These are phyloP conservation scores for Platyura marginata DNA, from an alignment of 1,140 invertebrate species.

Conservation along the genomic window DNA sequence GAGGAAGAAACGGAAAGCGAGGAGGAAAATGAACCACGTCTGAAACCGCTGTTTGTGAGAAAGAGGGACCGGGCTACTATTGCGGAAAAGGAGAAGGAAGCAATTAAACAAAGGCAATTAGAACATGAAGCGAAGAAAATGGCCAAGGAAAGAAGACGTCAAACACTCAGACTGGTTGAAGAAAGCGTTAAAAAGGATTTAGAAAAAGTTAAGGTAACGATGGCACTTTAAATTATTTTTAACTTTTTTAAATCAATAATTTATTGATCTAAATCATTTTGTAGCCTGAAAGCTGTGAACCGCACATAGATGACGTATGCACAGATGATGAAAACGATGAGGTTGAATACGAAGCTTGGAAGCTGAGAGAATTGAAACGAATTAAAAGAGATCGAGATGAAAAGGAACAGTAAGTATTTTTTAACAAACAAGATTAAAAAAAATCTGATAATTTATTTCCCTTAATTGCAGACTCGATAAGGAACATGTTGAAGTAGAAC, in stretches of 20 bases:
- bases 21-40: slow-evolving; percentile 49
- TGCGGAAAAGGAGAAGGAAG: slow-evolving; percentile 82
- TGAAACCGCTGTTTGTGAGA: slow-evolving; percentile 94
- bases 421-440: not conserved
- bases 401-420: slow-evolving; percentile 57
- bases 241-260: not conserved
- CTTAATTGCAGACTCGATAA: slow-evolving; percentile 43
- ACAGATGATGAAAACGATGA: slow-evolving; percentile 99
- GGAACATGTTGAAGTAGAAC: slow-evolving; percentile 80
- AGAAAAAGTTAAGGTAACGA: slow-evolving; percentile 18
- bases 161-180: slow-evolving; percentile 81
- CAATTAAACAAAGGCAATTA: slow-evolving; percentile 62
- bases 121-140: slow-evolving; percentile 58
- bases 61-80: slow-evolving; percentile 90
- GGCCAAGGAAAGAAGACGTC: slow-evolving; percentile 63
- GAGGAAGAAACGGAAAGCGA: slow-evolving; percentile 50
- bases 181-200: slow-evolving; percentile 66
- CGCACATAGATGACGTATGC: slow-evolving; percentile 68
- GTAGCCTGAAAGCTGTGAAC: slow-evolving; percentile 36
- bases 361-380: slow-evolving; percentile 85
- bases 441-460: not conserved
- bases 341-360: slow-evolving; percentile 96
- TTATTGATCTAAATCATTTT: not conserved
- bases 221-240: not conserved
- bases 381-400: slow-evolving; percentile 93